Evolutionary conservation across 2,888 invertebrate genomes (phyloP), one percentile per base, ranked within the genome.

Genomic region (Selenia dentaria): DNA sequence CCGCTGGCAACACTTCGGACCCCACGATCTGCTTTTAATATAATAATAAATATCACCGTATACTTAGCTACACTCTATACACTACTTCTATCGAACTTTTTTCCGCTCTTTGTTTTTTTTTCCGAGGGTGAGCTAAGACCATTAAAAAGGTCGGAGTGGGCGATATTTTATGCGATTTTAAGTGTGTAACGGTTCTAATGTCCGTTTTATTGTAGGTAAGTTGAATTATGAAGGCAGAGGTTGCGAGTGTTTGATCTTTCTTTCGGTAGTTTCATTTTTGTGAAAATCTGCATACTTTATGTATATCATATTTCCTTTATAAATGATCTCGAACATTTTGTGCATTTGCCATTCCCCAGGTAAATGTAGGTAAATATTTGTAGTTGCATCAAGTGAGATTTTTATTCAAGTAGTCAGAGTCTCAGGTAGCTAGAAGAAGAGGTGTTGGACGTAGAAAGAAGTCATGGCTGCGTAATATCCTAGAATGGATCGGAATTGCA

Each of bases 151-250:
- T 84, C 78, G 76, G 87, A 82, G 85, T 71, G 74, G 85, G 84
- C 74, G 75, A 75, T 87, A 79, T 86, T 89, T 89, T 89, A 90
- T 88, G 88, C 73, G 84, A 82, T 87, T 89, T 89, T 90, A 89
- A 90, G 88, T 87, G 83, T 84, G 77, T 83, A 79, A 79, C 82
- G 67, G 73, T 69, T 79, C 74, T 86, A 81, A 86, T 83, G 83
- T 80, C 72, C 69, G 65, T 79, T 80, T 75, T 83, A 79, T 82
- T 76, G 70, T 54, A 54, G 57, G 57, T 74, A 54, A 68, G 67
- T 67, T 73, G 74, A 77, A 76, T 75, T 76, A 75, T 72, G 70
- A 63, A 62, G 64, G 64, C 62, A 64, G 41, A 56, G 56, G 57
- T 60, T 40, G 36, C 22, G 39, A 50, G 20, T 47, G 51, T 53